A percentile compares a stretch with the other conserved stretches of the same genome.
Evolutionary conservation across 2,113 vertebrate species (phyloP).

Genomic region (Sylvietta virens): DNA sequence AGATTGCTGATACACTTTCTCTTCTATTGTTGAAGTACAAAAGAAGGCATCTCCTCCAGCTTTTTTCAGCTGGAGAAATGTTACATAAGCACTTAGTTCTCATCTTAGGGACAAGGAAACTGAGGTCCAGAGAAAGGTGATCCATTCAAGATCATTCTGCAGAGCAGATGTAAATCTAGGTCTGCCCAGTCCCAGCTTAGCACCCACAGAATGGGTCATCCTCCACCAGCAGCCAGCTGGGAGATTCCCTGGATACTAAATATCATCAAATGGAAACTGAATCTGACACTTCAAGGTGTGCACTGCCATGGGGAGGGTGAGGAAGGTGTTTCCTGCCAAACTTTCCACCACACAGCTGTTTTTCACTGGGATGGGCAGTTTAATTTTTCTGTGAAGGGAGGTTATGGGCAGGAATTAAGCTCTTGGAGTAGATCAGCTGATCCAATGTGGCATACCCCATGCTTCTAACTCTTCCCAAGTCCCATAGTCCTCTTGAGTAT

Average conservation of each 20-base stretch:
- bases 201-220: neutral
- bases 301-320: neutral
- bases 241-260: neutral
- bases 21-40: neutral
- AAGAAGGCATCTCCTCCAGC: conserved; percentile 2
- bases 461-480: conserved; percentile 9
- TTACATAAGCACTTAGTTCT: neutral
- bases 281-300: neutral
- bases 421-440: neutral
- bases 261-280: neutral
- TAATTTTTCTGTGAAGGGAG: neutral
- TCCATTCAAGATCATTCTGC: neutral
- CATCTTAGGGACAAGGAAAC: neutral
- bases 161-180: neutral
- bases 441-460: neutral
- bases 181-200: neutral
- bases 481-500: neutral
- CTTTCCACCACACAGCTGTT: neutral
- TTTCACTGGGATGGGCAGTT: neutral
- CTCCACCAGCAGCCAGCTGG: neutral
- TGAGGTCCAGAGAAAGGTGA: neutral
- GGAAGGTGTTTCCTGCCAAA: neutral
- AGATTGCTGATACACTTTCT: neutral
- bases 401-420: neutral
- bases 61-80: neutral